phyloP scores from a whole-genome alignment of 2,888 invertebrate genomes.

The Psylliodes chrysocephalus region DNA sequence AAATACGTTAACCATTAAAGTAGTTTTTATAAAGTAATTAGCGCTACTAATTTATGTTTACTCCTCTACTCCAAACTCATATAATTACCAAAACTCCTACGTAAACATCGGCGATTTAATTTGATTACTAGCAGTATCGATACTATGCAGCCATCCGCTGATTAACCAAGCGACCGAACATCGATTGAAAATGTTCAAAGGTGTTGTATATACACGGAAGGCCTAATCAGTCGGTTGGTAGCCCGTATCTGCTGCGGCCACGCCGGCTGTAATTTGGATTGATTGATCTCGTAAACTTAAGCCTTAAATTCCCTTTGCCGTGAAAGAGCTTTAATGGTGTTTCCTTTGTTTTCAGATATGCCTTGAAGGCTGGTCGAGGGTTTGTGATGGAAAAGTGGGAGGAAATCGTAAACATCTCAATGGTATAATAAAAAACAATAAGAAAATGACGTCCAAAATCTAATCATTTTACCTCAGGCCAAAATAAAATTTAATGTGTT shows the following conservation, averaged over 20 bases:
- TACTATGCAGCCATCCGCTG: neutral
- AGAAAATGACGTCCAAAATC: too few species aligned
- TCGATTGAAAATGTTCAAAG: constrained; percentile 23
- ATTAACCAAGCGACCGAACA: constrained; percentile 1
- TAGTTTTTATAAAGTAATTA: too few species aligned
- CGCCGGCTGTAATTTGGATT: constrained; percentile 25
- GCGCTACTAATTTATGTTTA: too few species aligned
- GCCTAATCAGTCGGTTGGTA: constrained; percentile 21
- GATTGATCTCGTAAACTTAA: constrained; percentile 23
- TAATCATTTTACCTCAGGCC: too few species aligned
- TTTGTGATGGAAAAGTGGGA: neutral
- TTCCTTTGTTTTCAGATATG: constrained; percentile 21
- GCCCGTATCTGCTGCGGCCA: constrained; percentile 15
- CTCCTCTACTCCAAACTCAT: too few species aligned
- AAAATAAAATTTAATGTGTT: too few species aligned
- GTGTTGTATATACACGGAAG: constrained; percentile 19
- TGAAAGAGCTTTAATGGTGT: constrained; percentile 16
- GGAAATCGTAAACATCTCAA: too few species aligned
- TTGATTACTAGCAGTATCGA: neutral
- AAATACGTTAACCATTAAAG: too few species aligned
- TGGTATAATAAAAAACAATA: too few species aligned
- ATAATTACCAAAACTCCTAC: neutral
- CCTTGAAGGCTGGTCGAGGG: neutral
- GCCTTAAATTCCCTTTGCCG: constrained; percentile 23
- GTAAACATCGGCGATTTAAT: neutral